Conservation (phyloP, 2,113 vertebrate genomes). For the Globicephala melas region DNA sequence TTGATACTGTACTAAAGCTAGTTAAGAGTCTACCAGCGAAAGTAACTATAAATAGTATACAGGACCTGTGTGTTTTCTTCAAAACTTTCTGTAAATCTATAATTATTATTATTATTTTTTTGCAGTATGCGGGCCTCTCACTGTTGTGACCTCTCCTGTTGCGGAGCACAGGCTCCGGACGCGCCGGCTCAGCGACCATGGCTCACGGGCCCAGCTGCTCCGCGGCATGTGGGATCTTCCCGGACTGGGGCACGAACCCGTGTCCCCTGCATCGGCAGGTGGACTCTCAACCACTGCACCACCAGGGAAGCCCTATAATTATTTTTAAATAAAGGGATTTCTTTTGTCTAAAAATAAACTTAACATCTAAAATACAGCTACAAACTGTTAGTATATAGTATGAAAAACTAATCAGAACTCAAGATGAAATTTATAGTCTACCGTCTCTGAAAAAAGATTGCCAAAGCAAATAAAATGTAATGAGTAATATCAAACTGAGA, state of each 20-base stretch:
- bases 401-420: background rate
- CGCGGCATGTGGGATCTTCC: no score
- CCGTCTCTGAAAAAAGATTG: background rate
- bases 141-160: no score
- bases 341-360: background rate
- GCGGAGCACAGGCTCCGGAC: no score
- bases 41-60: background rate
- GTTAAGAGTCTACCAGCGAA: background rate
- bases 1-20: background rate
- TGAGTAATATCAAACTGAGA: background rate
- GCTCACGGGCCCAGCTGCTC: no score
- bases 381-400: background rate
- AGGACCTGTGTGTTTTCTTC: background rate
- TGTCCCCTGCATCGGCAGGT: no score
- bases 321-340: background rate
- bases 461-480: background rate
- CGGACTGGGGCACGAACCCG: no score
- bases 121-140: no score
- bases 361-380: background rate
- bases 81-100: background rate
- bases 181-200: no score
- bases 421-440: background rate
- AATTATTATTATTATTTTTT: background rate
- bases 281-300: no score
- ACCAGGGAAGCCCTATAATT: background rate